These are phyloP conservation scores for Zenarchopterus dispar DNA, from an alignment of 2,797 vertebrate species.

Conservation along the genomic window DNA sequence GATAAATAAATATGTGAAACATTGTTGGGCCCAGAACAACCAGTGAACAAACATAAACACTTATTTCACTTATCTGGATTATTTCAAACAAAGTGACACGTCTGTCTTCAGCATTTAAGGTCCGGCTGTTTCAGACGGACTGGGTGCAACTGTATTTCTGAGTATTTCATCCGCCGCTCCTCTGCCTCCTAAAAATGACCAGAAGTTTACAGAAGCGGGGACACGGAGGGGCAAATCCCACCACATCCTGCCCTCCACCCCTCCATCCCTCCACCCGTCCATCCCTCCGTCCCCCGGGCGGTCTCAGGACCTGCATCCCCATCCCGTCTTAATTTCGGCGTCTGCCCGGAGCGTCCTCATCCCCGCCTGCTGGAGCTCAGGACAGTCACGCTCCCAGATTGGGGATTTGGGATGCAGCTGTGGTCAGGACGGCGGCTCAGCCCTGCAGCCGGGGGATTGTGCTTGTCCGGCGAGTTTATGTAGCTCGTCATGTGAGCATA, in stretches of 20 bases:
- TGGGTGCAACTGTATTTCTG: no score
- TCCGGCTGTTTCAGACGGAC: no score
- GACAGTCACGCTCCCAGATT: conserved; percentile 74
- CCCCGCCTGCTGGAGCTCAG: conserved; percentile 74
- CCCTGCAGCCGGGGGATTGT: conserved; percentile 55
- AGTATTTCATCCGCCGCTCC: conserved; percentile 2
- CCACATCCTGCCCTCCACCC: conserved; percentile 9
- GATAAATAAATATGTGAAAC: no score
- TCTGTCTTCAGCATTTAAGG: no score
- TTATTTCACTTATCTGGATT: no score
- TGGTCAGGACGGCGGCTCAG: conserved; percentile 65
- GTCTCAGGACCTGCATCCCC: conserved; percentile 60
- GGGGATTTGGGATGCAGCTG: conserved; percentile 71
- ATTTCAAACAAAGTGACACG: no score
- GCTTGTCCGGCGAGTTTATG: conserved; percentile 15
- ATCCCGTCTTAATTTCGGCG: conserved; percentile 72
- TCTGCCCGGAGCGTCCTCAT: conserved; percentile 68
- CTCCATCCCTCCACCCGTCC: conserved; percentile 41
- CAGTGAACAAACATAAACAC: no score
- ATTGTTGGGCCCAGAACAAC: no score
- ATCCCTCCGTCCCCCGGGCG: conserved; percentile 45
- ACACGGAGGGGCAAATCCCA: conserved; percentile 23
- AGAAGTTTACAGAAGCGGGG: conserved; percentile 29
- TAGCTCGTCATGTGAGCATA: conserved; percentile 8
- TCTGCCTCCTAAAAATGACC: conserved; percentile 40